These are phyloP conservation scores for Regulus satrapa DNA, from an alignment of 2,113 vertebrate genomes.

Conservation along the genomic window DNA sequence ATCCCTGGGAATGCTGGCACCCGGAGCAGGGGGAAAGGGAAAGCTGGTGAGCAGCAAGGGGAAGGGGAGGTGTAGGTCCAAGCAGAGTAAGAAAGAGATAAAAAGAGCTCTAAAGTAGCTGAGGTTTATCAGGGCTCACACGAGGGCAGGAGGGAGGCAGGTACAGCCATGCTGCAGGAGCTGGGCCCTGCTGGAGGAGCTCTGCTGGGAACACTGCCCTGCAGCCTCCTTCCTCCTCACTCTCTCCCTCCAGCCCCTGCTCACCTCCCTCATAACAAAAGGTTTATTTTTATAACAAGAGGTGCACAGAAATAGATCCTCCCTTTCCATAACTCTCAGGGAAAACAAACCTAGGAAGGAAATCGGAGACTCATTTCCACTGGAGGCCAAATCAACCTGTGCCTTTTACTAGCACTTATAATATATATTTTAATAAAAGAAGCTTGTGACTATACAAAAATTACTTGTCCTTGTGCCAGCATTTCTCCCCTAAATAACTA, in stretches of 20 bases:
- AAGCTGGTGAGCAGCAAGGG: neutral
- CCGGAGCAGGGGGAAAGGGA: neutral
- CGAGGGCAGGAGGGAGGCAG: neutral
- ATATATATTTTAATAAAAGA: neutral
- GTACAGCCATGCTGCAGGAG: neutral
- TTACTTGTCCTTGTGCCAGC: neutral
- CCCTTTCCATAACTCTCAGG: neutral
- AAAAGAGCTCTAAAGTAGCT: neutral
- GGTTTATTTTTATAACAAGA: conserved; percentile 30
- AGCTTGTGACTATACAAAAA: neutral
- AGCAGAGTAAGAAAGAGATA: neutral
- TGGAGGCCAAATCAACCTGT: neutral
- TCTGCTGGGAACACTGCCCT: neutral
- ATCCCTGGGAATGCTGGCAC: neutral
- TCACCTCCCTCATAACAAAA: neutral
- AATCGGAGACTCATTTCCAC: neutral
- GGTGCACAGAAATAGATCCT: conserved; percentile 36
- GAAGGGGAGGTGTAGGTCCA: neutral
- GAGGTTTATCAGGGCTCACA: neutral
- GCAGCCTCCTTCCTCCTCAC: neutral
- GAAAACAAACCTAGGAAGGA: conserved; percentile 60
- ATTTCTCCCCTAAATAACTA: conserved; percentile 13
- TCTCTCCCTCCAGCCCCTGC: neutral
- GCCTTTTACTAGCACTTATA: neutral
- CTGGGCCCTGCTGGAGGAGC: neutral